Conservation (phyloP, 2,888 invertebrate species). For the Drepana falcataria region DNA sequence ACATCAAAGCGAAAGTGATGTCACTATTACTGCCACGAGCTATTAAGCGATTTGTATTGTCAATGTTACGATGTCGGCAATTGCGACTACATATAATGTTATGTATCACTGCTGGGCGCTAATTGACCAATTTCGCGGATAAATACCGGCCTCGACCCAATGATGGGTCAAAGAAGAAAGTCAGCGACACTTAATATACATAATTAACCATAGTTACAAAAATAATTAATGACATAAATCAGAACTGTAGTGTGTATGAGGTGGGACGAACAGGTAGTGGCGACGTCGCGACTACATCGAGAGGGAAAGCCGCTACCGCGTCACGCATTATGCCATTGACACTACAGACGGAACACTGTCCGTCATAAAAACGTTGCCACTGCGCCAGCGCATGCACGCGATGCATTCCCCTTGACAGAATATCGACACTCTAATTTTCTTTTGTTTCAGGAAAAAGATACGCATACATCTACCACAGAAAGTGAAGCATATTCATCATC, state of each 20-base stretch:
- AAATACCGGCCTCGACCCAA: slow-evolving; percentile 36
- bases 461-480: slow-evolving; percentile 78
- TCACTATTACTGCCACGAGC: slow-evolving; percentile 25
- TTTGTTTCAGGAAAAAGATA: slow-evolving; percentile 77
- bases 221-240: slow-evolving; percentile 23
- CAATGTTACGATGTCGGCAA: slow-evolving; percentile 54
- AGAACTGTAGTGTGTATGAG: slow-evolving; percentile 34
- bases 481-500: slow-evolving; percentile 76
- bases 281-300: slow-evolving; percentile 36
- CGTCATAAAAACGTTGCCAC: slow-evolving; percentile 32
- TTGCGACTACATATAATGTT: slow-evolving; percentile 42
- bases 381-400: slow-evolving; percentile 49
- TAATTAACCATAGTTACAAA: too few relatives aligned
- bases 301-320: slow-evolving; percentile 65
- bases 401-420: slow-evolving; percentile 37
- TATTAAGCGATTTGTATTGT: slow-evolving; percentile 36
- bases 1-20: slow-evolving; percentile 36
- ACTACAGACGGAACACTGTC: slow-evolving; percentile 51
- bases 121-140: slow-evolving; percentile 42
- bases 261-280: slow-evolving; percentile 38
- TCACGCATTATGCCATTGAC: slow-evolving; percentile 65
- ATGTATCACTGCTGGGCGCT: slow-evolving; percentile 49
- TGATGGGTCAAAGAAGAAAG: slow-evolving; percentile 49
- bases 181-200: slow-evolving; percentile 3
- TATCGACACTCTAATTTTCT: slow-evolving; percentile 44